Conservation (phyloP, 2,113 vertebrate species). For the Turnix velox region DNA sequence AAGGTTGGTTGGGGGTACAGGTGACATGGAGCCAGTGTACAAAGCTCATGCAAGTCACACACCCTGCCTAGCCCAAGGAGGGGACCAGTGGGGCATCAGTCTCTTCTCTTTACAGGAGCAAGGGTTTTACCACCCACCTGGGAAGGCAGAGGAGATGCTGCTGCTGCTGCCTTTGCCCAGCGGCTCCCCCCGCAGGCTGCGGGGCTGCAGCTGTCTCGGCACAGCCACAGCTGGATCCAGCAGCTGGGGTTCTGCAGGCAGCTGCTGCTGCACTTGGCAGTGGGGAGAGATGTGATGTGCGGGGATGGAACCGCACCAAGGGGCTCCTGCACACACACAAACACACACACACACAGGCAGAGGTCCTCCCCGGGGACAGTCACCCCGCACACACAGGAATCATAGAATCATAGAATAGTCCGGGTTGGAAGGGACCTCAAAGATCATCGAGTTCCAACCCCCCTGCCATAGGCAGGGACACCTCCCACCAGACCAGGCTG, state of each 20-base stretch:
- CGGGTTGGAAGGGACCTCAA: too few species aligned
- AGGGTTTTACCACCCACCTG: not conserved
- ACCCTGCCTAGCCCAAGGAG: not conserved
- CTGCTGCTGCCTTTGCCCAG: not conserved
- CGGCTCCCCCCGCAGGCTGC: not conserved
- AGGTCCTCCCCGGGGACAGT: rapidly evolving
- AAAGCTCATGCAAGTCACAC: rapidly evolving
- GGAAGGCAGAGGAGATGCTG: not conserved
- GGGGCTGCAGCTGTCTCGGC: not conserved
- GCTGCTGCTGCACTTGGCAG: not conserved
- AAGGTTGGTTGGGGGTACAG: too few species aligned
- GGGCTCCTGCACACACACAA: rapidly evolving
- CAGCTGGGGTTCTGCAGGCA: slow-evolving; percentile 5
- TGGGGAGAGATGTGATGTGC: not conserved
- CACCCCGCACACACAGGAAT: rapidly evolving
- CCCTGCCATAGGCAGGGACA: too few species aligned
- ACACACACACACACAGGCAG: rapidly evolving
- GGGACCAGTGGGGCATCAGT: not conserved
- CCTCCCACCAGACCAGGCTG: too few species aligned
- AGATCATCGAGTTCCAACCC: too few species aligned
- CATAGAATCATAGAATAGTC: too few species aligned
- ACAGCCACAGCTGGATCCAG: not conserved
- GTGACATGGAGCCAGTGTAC: not conserved
- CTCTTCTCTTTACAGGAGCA: not conserved
- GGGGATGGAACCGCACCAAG: not conserved